Conservation (phyloP, 2,888 invertebrate species). For the Polylopha cassiicola region DNA sequence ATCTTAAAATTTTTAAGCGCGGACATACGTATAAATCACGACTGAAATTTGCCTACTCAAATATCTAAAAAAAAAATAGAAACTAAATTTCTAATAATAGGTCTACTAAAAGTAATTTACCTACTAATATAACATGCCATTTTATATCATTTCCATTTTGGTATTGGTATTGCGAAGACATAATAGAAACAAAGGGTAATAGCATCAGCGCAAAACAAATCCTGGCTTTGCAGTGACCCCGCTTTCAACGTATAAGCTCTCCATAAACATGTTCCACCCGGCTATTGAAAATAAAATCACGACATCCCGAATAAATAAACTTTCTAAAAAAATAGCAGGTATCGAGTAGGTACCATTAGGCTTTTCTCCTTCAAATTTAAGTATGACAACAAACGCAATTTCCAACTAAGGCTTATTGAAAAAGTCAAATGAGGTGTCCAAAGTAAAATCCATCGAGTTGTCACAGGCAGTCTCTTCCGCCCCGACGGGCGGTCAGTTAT, state of each 20-base stretch:
- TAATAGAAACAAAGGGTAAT: conserved; percentile 42
- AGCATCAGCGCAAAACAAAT: conserved; percentile 39
- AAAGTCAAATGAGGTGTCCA: conserved; percentile 20
- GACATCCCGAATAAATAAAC: neutral
- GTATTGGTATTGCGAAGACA: conserved; percentile 31
- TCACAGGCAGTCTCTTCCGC: conserved; percentile 20
- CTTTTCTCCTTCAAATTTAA: no score
- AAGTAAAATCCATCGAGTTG: conserved; percentile 22
- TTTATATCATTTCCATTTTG: conserved; percentile 1
- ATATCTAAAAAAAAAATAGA: no score
- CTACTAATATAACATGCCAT: neutral
- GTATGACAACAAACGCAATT: neutral
- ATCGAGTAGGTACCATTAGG: no score
- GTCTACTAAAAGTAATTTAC: no score
- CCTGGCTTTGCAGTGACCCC: conserved; percentile 36
- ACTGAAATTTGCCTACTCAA: no score
- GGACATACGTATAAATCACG: no score
- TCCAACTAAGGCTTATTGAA: no score
- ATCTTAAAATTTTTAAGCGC: no score
- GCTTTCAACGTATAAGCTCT: conserved; percentile 38
- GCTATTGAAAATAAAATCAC: conserved; percentile 7
- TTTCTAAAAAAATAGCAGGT: no score
- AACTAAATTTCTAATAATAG: no score
- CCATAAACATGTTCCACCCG: conserved; percentile 28
- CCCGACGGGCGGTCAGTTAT: conserved; percentile 24